Conservation (phyloP, 2,888 invertebrate genomes). For the Timema podura region DNA sequence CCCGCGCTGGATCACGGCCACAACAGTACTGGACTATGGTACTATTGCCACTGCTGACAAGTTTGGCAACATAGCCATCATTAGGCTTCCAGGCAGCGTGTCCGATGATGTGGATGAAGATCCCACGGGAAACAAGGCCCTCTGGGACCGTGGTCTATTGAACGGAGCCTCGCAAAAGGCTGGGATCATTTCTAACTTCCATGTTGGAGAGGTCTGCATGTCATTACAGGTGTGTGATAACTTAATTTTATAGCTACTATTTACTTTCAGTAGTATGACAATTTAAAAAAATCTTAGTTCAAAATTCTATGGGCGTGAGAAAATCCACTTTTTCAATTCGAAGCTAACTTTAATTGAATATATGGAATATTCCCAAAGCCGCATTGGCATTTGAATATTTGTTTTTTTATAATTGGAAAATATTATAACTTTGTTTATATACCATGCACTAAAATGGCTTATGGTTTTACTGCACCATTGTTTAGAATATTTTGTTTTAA, state of each 20-base stretch:
- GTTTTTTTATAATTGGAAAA: background rate
- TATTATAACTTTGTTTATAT: too few species aligned
- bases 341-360: too few species aligned
- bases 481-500: too few species aligned
- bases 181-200: constrained; percentile 88
- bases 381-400: background rate
- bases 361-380: too few species aligned
- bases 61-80: constrained; percentile 92
- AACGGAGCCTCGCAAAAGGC: constrained; percentile 98
- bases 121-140: constrained; percentile 90
- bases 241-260: background rate
- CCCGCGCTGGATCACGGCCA: constrained; percentile 93
- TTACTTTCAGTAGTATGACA: background rate
- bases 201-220: constrained; percentile 93
- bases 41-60: constrained; percentile 96
- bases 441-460: too few species aligned
- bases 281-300: background rate
- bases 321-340: too few species aligned
- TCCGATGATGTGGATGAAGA: constrained; percentile 99
- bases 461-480: too few species aligned
- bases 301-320: too few species aligned
- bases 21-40: constrained; percentile 90
- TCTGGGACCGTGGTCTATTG: constrained; percentile 73
- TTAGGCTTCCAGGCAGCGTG: constrained; percentile 81
- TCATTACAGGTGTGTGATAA: constrained; percentile 64